Conservation (phyloP, 2,888 invertebrate species). For the Macropis europaea region DNA sequence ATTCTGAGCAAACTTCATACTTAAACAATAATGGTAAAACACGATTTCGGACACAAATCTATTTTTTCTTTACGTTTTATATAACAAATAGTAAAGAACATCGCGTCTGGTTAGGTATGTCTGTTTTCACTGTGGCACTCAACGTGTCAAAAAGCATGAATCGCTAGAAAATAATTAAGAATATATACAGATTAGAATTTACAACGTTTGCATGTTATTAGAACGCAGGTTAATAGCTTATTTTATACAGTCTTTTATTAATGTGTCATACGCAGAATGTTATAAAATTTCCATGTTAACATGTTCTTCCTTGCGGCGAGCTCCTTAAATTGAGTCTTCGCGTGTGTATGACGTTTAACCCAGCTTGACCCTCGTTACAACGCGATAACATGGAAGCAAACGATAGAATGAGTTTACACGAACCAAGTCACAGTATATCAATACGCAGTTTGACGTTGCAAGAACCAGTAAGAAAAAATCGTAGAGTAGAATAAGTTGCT, state of each 20-base stretch:
- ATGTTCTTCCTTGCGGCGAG: slow-evolving; percentile 14
- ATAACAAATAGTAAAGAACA: no score
- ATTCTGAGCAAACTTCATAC: no score
- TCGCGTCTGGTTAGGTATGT: no score
- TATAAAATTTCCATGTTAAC: slow-evolving; percentile 18
- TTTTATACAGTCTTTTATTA: not conserved
- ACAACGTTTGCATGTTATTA: not conserved
- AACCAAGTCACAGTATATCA: slow-evolving; percentile 63
- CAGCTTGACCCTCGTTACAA: slow-evolving; percentile 60
- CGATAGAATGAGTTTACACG: slow-evolving; percentile 36
- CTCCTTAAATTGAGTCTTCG: slow-evolving; percentile 24
- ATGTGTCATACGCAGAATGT: not conserved
- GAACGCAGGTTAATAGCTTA: not conserved
- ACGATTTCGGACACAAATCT: no score
- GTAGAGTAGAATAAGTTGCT: slow-evolving; percentile 52
- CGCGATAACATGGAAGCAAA: slow-evolving; percentile 36
- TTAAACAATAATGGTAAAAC: no score
- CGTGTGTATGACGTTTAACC: slow-evolving; percentile 61
- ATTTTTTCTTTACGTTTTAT: no score
- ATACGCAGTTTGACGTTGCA: slow-evolving; percentile 48
- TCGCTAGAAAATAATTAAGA: not conserved
- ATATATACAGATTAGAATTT: not conserved
- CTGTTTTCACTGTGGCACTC: no score
- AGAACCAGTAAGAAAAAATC: slow-evolving; percentile 54
- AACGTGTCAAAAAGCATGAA: no score